Evolutionary conservation across 2,113 vertebrate genomes (phyloP).

Genomic region (Orycteropus afer): DNA sequence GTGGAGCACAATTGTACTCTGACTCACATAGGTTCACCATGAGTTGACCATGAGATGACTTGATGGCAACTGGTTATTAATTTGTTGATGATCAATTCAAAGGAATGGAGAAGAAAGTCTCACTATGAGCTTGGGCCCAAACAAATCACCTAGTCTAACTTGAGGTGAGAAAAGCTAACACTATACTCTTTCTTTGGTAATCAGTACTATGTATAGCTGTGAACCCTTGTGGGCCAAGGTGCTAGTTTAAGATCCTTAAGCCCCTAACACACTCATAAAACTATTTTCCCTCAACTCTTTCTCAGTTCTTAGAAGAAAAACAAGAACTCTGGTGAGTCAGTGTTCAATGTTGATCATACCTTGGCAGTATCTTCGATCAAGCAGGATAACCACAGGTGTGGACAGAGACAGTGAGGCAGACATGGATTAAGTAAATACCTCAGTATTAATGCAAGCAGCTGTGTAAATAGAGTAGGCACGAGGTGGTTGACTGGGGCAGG

Average conservation of each 20-base stretch:
- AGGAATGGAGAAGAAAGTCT: background rate
- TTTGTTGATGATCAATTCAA: background rate
- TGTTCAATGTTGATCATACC: background rate
- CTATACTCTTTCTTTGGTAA: background rate
- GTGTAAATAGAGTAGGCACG: background rate
- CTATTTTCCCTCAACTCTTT: background rate
- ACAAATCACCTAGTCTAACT: background rate
- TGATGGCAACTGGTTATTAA: background rate
- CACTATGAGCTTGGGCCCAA: background rate
- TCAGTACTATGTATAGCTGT: background rate
- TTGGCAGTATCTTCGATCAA: conserved; percentile 7
- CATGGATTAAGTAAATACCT: background rate
- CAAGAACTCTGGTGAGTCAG: background rate
- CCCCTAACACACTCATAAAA: background rate
- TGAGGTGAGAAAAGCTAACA: background rate
- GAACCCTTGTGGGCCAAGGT: background rate
- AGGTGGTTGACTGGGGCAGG: background rate
- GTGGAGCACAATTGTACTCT: background rate
- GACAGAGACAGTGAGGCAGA: background rate
- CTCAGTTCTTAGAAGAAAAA: conserved; percentile 17
- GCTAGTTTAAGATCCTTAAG: background rate
- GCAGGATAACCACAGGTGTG: background rate
- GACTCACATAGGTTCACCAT: background rate
- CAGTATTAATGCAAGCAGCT: background rate
- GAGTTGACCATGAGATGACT: background rate